Percentiles rank a stretch among this genome's conserved stretches.
These are phyloP conservation scores for Drosophila ercepeae DNA, from an alignment of 1,140 invertebrate genomes.

Conservation along the genomic window DNA sequence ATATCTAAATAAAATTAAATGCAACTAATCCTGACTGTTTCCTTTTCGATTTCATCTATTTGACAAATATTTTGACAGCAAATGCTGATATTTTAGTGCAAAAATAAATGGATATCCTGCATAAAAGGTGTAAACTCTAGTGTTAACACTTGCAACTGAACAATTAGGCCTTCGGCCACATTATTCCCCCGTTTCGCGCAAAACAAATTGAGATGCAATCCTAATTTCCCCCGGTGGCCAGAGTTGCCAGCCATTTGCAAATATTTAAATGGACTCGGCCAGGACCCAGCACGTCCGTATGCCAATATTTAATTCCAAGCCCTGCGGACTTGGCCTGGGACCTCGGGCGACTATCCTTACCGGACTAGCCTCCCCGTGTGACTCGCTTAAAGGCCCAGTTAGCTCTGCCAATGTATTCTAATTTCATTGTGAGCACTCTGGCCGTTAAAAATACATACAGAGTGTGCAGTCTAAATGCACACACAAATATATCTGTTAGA, in stretches of 20 bases:
- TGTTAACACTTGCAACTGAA: background rate
- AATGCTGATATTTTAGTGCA: too few species aligned
- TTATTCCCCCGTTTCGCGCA: too few species aligned
- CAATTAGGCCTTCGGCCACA: background rate
- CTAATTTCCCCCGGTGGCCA: background rate
- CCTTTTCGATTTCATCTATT: background rate
- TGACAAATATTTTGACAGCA: background rate
- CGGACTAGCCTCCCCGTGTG: background rate
- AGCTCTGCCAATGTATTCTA: conserved; percentile 56
- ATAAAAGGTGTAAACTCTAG: background rate
- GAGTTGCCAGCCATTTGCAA: background rate
- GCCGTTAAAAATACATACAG: background rate
- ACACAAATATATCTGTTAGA: background rate
- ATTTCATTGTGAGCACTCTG: conserved; percentile 47
- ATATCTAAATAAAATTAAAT: background rate
- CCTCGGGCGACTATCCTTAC: too few species aligned
- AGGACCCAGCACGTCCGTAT: conserved; percentile 6
- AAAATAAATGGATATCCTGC: background rate
- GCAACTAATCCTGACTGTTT: background rate
- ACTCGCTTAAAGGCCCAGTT: conserved; percentile 59
- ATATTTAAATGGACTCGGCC: conserved; percentile 2
- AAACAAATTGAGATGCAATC: background rate
- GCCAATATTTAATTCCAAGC: conserved; percentile 60
- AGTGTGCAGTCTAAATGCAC: too few species aligned
- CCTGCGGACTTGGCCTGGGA: background rate